A percentile compares a stretch with the other conserved stretches of the same genome.
Conservation (phyloP, 2,888 invertebrate genomes). For the Pristionchus arcanus region DNA sequence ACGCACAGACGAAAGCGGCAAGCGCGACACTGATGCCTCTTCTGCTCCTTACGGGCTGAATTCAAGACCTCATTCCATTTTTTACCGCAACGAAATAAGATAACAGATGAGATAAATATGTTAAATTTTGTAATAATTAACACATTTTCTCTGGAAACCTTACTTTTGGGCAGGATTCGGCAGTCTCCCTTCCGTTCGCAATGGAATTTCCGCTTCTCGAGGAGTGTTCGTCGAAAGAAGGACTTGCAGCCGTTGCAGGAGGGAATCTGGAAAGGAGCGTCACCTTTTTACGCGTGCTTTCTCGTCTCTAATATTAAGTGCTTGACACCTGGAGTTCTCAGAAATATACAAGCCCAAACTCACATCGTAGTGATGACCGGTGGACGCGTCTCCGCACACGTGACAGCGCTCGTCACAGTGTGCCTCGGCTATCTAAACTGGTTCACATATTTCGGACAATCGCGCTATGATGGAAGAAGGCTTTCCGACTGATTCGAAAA, state of each 20-base stretch:
- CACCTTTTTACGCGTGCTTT: too few species aligned
- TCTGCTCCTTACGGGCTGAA: background rate
- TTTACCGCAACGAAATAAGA: background rate
- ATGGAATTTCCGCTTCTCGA: background rate
- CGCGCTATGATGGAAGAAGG: too few species aligned
- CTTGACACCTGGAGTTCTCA: too few species aligned
- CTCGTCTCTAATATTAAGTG: too few species aligned
- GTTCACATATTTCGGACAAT: too few species aligned
- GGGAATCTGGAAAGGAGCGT: background rate
- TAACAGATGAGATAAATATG: too few species aligned
- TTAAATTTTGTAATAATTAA: too few species aligned
- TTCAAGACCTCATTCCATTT: background rate
- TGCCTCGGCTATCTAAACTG: background rate
- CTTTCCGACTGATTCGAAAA: too few species aligned
- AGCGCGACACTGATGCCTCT: background rate
- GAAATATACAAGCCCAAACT: too few species aligned
- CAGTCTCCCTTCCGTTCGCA: background rate
- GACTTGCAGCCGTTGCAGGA: slow-evolving; percentile 16
- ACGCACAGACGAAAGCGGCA: background rate
- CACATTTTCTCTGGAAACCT: too few species aligned
- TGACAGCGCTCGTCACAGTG: background rate
- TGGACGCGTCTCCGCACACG: background rate
- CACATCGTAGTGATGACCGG: background rate
- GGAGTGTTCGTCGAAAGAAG: slow-evolving; percentile 1
- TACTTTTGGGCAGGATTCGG: background rate